Evolutionary conservation across 2,888 invertebrate genomes (phyloP), one percentile per base, ranked within the genome.

Genomic region (Eugnorisma glareosa): DNA sequence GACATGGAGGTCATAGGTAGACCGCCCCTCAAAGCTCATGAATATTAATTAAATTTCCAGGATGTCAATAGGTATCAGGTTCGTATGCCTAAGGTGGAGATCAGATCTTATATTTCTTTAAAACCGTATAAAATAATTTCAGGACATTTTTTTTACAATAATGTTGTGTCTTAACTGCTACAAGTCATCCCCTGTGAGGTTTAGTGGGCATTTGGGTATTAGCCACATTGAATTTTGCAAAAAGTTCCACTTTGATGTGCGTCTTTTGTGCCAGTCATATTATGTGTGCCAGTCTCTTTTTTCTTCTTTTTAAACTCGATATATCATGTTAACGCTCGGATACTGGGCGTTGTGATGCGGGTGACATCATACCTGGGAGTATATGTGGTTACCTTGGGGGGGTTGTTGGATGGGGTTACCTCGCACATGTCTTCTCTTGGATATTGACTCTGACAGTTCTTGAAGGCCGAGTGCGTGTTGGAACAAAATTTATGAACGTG

Each of bases 41-140:
- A 78, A 81, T 81, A 78, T 74, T 74, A 11, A 66, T 35, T 15
- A 66, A 24, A 28, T 43, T 37, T 81, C 73, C 5, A 28, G 24
- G 18, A 35, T 66, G 40, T 77, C 45, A 37, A 63, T 51, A 51
- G 69, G n/a, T 4, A 3, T 24, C 59, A 64, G 40, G 35, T 35
- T 31, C 35, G 1, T 21, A 18, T 5, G 18, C 51, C n/a, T 31
- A n/a, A 37, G 24, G 28, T 54, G 48, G 15, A 48, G 10, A 24
- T 45, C n/a, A 69, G 1, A 37, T n/a, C 15, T 68, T 28, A 7
- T 37, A 37, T 37, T 37, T 68, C 11, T 37, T 31, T 59, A 59
- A 59, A 59, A 31, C 1, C 7, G 18, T 28, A 8, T 59, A 18
- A 18, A 31, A 59, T 18, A 2, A 57, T 57, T 28, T 0, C 28